These are phyloP conservation scores for Pavo muticus DNA, from an alignment of 2,113 vertebrate species.

Conservation along the genomic window DNA sequence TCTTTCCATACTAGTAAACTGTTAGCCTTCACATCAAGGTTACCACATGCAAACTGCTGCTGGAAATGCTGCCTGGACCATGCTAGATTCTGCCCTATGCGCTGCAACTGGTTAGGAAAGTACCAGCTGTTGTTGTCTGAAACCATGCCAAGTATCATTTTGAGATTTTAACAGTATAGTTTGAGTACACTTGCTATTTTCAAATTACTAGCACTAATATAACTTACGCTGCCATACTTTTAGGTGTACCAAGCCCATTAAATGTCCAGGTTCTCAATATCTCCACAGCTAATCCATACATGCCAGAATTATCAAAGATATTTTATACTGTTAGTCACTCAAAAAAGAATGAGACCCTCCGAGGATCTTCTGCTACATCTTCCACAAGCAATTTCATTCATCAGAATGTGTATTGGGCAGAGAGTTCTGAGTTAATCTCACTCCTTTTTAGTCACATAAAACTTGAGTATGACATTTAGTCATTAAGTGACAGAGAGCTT, in stretches of 20 bases:
- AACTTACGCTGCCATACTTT: background rate
- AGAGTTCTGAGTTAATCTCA: background rate
- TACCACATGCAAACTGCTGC: background rate
- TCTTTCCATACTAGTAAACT: background rate
- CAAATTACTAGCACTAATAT: background rate
- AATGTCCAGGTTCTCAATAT: fast-evolving
- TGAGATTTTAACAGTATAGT: background rate
- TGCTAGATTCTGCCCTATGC: background rate
- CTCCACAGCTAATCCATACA: fast-evolving
- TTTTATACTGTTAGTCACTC: background rate
- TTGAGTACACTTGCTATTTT: fast-evolving
- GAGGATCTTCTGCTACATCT: background rate
- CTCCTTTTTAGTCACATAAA: background rate
- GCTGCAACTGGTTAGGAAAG: background rate
- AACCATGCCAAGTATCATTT: background rate
- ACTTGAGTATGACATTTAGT: background rate
- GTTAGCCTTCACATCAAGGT: background rate
- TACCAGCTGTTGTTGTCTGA: background rate
- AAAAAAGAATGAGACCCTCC: background rate
- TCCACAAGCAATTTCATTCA: background rate
- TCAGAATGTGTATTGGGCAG: background rate
- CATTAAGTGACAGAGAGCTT: background rate
- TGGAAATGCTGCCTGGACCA: background rate
- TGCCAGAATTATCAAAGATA: background rate
- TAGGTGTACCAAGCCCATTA: fast-evolving